A percentile compares a stretch with the other conserved stretches of the same genome.
Evolutionary conservation across 2,797 vertebrate species (phyloP).

Genomic region (Syncerus caffer): DNA sequence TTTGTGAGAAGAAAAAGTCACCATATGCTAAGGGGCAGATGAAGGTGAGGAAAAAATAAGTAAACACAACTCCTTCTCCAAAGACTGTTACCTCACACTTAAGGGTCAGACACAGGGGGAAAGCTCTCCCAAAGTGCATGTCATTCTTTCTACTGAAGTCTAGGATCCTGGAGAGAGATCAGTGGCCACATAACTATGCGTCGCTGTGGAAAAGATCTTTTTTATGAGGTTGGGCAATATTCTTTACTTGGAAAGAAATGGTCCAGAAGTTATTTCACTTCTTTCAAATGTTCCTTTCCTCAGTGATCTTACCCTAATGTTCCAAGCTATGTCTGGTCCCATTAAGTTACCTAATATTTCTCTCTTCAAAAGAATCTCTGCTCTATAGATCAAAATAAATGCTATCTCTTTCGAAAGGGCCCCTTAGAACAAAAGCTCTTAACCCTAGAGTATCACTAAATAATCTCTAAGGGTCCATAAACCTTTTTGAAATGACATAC

Average conservation of each 20-base stretch:
- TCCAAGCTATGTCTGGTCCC: neutral
- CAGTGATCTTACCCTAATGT: neutral
- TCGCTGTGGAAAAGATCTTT: neutral
- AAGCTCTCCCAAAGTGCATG: neutral
- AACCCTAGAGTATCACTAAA: neutral
- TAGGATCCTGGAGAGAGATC: neutral
- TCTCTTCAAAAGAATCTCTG: neutral
- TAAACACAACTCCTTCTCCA: neutral
- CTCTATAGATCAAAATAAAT: neutral
- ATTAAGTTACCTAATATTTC: neutral
- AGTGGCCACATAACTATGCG: neutral
- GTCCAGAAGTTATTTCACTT: neutral
- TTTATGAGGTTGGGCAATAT: neutral
- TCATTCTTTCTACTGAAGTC: neutral
- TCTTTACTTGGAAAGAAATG: neutral
- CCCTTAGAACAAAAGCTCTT: neutral
- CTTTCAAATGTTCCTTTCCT: slow-evolving; percentile 4
- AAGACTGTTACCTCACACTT: neutral
- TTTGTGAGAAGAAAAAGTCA: neutral
- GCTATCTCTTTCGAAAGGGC: neutral
- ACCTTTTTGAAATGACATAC: neutral
- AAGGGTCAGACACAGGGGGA: neutral
- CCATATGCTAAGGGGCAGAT: neutral
- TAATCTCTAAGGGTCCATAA: neutral
- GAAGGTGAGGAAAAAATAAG: neutral